Base-by-base conservation (phyloP, 2,888 invertebrate species). In the Leptinotarsa rubiginosa region DNA sequence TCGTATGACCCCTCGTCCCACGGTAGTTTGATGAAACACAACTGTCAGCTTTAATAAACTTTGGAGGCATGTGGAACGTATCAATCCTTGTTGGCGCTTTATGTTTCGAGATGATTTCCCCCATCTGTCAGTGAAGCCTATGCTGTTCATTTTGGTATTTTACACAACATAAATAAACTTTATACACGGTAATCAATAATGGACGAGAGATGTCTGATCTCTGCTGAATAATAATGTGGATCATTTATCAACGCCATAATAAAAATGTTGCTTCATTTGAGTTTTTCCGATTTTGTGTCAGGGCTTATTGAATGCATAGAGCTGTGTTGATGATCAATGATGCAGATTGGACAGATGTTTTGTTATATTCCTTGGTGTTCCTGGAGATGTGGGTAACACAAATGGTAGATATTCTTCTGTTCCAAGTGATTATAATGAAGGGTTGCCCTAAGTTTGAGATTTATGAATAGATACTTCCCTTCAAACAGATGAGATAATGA, bases 41-140 rank as follows among this genome's bases (percentile, higher is more conserved):
- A 69, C 75, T 73, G 75, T 75, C 75, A 75, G 73, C 75, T 75
- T 69, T 75, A 70, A 75, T 75, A 73, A 75, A 75, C 75, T 72
- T 75, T 64, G 25, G 68, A 66, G 69, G 70, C 77, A 74, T 77
- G 67, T 75, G 77, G 65, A 72, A 71, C 73, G 22, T 71, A 75
- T 74, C 77, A 75, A 75, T 77, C 77, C 72, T 69, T 67, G 74
- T 74, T 73, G 73, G 71, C 64, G 73, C 73, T 77, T 72, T 72
- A 75, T 75, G 72, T 74, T 72, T 71, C 77, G 66, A 56, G 65
- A 65, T 71, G 72, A 77, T 77, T 66, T 64, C 72, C 73, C 70
- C 56, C 75, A 75, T 75, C 73, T 77, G 74, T 77, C 75, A 75
- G 70, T 54, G 54, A 67, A 64, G 64, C 64, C 69, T 65, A 65